A percentile compares a stretch with the other conserved stretches of the same genome.
phyloP scores from a whole-genome alignment of 2,113 vertebrate species.

The Seriola aureovittata region DNA sequence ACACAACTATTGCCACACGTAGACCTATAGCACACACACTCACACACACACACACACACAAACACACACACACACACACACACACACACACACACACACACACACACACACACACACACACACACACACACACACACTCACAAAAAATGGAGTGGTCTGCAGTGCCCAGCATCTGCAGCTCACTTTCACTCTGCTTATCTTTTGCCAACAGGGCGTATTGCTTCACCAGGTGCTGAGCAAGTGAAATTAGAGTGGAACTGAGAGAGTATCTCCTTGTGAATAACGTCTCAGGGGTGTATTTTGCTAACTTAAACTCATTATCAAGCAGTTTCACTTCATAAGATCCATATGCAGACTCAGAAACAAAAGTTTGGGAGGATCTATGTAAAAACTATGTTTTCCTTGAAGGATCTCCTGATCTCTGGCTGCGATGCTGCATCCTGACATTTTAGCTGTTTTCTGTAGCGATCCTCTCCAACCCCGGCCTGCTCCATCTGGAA shows the following conservation, averaged over 20 bases:
- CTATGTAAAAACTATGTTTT: neutral
- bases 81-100: no score
- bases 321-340: no score
- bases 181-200: slow-evolving; percentile 29
- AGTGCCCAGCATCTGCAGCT: slow-evolving; percentile 32
- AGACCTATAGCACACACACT: slow-evolving; percentile 4
- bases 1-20: slow-evolving; percentile 27
- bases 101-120: no score
- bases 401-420: neutral
- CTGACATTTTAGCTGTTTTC: neutral
- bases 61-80: no score
- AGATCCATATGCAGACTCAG: neutral
- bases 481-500: neutral
- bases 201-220: slow-evolving; percentile 21
- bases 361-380: neutral
- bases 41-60: no score
- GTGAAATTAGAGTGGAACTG: slow-evolving; percentile 7
- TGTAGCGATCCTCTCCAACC: neutral
- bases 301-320: slow-evolving; percentile 7
- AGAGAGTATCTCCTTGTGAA: neutral
- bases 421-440: neutral
- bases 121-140: no score
- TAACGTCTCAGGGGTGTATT: neutral
- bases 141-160: neutral
- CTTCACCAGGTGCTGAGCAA: slow-evolving; percentile 27